Evolutionary conservation across 2,797 vertebrate genomes (phyloP).

Genomic region (Anas bahamensis): DNA sequence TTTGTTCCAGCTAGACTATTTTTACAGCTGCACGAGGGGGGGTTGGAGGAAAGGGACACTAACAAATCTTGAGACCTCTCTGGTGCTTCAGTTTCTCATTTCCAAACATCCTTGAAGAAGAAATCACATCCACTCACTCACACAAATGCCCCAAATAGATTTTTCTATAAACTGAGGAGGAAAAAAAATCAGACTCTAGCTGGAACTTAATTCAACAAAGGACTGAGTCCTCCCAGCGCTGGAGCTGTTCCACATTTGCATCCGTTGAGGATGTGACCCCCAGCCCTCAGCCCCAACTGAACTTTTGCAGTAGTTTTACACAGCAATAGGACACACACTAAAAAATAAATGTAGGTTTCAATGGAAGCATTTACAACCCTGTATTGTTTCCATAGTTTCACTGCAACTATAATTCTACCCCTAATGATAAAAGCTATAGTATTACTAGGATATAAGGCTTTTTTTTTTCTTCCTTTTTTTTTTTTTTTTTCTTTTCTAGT

Average conservation of each 20-base stretch:
- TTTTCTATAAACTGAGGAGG: slow-evolving; percentile 56
- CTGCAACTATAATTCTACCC: slow-evolving; percentile 32
- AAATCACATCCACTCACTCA: slow-evolving; percentile 57
- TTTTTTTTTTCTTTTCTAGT: slow-evolving; percentile 19
- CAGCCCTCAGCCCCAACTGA: slow-evolving; percentile 63
- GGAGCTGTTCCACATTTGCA: slow-evolving; percentile 60
- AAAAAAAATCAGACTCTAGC: background rate
- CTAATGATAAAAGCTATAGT: slow-evolving; percentile 63
- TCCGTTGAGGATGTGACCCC: slow-evolving; percentile 68
- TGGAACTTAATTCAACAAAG: slow-evolving; percentile 69
- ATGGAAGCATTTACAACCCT: slow-evolving; percentile 27
- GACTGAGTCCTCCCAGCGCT: slow-evolving; percentile 35
- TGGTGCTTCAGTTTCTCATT: slow-evolving; percentile 56
- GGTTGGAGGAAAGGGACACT: background rate
- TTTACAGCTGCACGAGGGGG: slow-evolving; percentile 47
- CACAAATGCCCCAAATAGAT: slow-evolving; percentile 63
- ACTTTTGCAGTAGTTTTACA: slow-evolving; percentile 54
- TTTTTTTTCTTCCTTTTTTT: background rate
- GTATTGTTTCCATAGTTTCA: slow-evolving; percentile 62
- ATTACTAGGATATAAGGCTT: slow-evolving; percentile 15
- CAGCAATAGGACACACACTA: background rate
- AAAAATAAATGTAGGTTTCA: slow-evolving; percentile 35
- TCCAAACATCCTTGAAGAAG: slow-evolving; percentile 61
- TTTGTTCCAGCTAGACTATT: slow-evolving; percentile 60
- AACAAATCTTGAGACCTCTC: slow-evolving; percentile 59